Percentiles rank a stretch among this genome's conserved stretches.
Evolutionary conservation across 2,113 vertebrate species (phyloP).

Genomic region (Sisor rabdophorus): DNA sequence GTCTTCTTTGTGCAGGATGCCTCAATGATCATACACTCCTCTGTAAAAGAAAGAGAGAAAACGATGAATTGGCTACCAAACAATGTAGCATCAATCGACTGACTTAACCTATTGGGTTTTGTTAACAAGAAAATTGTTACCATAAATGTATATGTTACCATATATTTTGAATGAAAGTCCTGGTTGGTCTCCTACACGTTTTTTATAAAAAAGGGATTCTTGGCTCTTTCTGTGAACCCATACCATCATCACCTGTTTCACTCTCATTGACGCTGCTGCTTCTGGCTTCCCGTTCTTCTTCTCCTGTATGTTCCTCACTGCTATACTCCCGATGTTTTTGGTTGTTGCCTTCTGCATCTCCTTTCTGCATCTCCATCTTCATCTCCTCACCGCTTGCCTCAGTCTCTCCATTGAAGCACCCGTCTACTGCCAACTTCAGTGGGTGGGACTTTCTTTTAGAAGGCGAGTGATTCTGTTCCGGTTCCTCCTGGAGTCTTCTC

Average conservation of each 20-base stretch:
- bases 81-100: background rate
- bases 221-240: constrained; percentile 1
- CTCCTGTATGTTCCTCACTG: constrained; percentile 55
- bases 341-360: constrained; percentile 68
- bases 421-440: constrained; percentile 84
- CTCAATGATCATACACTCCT: constrained; percentile 68
- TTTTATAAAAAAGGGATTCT: background rate
- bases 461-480: constrained; percentile 71
- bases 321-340: constrained; percentile 47
- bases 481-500: constrained; percentile 82
- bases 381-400: constrained; percentile 82
- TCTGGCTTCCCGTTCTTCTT: constrained; percentile 52
- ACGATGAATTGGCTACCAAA: background rate
- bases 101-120: background rate
- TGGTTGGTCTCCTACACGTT: background rate
- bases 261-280: background rate
- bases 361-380: constrained; percentile 73
- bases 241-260: constrained; percentile 38
- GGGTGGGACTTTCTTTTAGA: constrained; percentile 92
- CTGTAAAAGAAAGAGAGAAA: constrained; percentile 51
- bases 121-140: background rate
- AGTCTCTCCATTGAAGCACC: constrained; percentile 84
- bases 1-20: constrained; percentile 46
- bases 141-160: background rate
- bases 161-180: background rate